Percentiles rank a stretch among this genome's conserved stretches.
These are phyloP conservation scores for Polyodon spathula DNA, from an alignment of 2,113 vertebrate genomes.

Conservation along the genomic window DNA sequence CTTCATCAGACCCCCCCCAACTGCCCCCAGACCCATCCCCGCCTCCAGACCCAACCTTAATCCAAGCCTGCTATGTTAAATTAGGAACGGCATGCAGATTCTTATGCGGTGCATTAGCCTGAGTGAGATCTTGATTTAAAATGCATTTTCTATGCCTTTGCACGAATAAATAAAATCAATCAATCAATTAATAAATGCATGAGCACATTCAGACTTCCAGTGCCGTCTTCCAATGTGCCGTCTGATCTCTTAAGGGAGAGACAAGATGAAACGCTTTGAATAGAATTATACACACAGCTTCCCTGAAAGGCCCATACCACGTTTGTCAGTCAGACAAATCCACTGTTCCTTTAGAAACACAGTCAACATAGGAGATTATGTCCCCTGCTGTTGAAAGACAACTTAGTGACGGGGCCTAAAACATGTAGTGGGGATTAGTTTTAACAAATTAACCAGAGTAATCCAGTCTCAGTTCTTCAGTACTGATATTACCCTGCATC, in stretches of 20 bases:
- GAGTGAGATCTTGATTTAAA: conserved; percentile 23
- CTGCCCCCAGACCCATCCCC: conserved; percentile 38
- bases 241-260: conserved; percentile 20
- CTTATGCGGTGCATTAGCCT: conserved; percentile 49
- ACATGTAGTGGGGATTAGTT: conserved; percentile 25
- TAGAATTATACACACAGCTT: conserved; percentile 20
- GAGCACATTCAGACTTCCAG: conserved; percentile 18
- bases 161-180: conserved; percentile 1
- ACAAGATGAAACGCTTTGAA: conserved; percentile 30
- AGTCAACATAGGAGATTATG: conserved; percentile 32
- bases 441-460: conserved; percentile 16
- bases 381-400: conserved; percentile 17
- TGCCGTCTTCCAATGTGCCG: conserved; percentile 17
- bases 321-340: conserved; percentile 28
- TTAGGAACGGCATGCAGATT: conserved; percentile 43
- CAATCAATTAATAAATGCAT: no score
- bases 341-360: conserved; percentile 15
- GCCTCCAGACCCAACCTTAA: no score
- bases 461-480: conserved; percentile 1
- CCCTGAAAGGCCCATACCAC: conserved; percentile 10
- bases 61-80: no score
- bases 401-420: no score
- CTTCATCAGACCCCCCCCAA: conserved; percentile 46
- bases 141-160: conserved; percentile 19
- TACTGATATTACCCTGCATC: no score